These are phyloP conservation scores for Lagopus muta DNA, from an alignment of 2,113 vertebrate species.

Conservation along the genomic window DNA sequence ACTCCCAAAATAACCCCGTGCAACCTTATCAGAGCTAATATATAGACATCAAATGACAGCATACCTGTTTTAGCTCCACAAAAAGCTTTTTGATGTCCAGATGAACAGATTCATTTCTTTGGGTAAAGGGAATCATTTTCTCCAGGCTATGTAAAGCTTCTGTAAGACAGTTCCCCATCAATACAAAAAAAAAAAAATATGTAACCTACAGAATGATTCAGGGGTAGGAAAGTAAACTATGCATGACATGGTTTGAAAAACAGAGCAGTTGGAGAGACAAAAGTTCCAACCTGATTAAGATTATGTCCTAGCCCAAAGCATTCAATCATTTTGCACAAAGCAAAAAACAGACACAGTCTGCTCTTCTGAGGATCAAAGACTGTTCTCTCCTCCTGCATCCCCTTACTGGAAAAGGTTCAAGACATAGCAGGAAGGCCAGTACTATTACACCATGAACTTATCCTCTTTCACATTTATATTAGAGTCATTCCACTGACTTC, in stretches of 20 bases:
- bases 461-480: not conserved
- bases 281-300: not conserved
- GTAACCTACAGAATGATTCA: not conserved
- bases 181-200: not conserved
- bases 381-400: not conserved
- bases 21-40: not conserved
- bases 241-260: not conserved
- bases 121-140: not conserved
- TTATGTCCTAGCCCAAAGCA: not conserved
- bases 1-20: not conserved
- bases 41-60: not conserved
- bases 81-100: conserved; percentile 39
- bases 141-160: conserved; percentile 23
- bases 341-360: not conserved
- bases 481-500: not conserved
- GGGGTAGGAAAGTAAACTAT: not conserved
- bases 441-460: not conserved
- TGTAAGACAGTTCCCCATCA: conserved; percentile 13
- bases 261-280: not conserved
- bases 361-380: not conserved
- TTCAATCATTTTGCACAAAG: not conserved
- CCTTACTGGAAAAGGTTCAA: not conserved
- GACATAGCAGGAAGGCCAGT: not conserved
- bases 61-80: conserved; percentile 55
- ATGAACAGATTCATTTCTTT: not conserved